Evolutionary conservation across 2,888 invertebrate species (phyloP).

Genomic region (Uloborus plumipes): DNA sequence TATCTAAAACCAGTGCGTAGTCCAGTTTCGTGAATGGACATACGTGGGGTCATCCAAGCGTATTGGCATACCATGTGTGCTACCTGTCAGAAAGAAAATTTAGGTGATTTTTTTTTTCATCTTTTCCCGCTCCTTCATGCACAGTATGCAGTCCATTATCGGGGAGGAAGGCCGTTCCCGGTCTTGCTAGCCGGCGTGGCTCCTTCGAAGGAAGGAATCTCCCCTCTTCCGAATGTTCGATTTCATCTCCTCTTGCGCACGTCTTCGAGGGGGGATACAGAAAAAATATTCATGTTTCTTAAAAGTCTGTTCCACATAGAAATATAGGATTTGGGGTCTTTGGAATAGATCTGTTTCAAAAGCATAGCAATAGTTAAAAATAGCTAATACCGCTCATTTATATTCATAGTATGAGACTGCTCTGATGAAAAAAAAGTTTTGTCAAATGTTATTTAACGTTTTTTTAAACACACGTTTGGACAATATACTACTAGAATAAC

Average conservation of each 20-base stretch:
- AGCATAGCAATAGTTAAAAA: neutral
- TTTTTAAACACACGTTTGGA: no score
- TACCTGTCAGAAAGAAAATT: slow-evolving; percentile 27
- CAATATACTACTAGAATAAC: no score
- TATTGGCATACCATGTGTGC: slow-evolving; percentile 8
- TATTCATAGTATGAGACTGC: no score
- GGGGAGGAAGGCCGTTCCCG: slow-evolving; percentile 5
- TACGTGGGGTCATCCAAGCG: slow-evolving; percentile 19
- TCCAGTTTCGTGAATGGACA: slow-evolving; percentile 16
- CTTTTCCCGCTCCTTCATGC: neutral
- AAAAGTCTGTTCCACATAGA: no score
- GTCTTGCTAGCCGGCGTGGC: slow-evolving; percentile 53
- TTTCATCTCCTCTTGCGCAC: no score
- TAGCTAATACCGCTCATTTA: neutral
- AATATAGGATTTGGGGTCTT: no score
- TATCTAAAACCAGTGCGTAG: slow-evolving; percentile 1
- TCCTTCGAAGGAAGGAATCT: neutral
- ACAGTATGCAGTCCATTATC: slow-evolving; percentile 23
- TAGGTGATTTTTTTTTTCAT: slow-evolving; percentile 19
- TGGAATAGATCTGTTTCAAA: no score
- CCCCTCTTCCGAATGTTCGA: neutral
- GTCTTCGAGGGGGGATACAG: neutral
- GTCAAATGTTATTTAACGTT: no score
- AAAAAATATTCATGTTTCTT: neutral
- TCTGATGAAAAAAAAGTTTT: no score